Percentiles rank a stretch among this genome's conserved stretches.
Evolutionary conservation across 2,797 vertebrate species (phyloP).

Genomic region (Moxostoma hubbsi): DNA sequence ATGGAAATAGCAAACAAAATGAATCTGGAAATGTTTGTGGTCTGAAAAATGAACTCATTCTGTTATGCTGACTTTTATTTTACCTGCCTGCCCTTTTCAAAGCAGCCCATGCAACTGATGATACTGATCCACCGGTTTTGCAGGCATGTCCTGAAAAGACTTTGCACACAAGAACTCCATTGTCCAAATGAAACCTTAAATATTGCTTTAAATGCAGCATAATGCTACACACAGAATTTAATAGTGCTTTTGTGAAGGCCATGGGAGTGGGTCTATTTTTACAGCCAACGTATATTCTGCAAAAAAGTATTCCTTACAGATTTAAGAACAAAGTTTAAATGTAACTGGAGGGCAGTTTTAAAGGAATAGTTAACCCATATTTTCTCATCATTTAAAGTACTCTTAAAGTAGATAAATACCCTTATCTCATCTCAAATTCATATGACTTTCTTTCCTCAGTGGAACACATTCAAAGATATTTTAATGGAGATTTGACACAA

Average conservation of each 20-base stretch:
- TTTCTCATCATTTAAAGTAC: no score
- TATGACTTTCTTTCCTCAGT: no score
- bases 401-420: no score
- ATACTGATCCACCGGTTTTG: not conserved
- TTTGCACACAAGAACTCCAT: not conserved
- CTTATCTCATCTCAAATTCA: no score
- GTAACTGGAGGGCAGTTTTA: not conserved
- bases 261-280: not conserved
- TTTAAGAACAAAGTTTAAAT: not conserved
- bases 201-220: not conserved
- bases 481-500: no score
- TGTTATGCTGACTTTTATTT: not conserved
- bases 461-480: no score
- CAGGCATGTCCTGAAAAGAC: constrained; percentile 2
- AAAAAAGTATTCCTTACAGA: not conserved
- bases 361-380: no score
- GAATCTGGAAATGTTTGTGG: no score
- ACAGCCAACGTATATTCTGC: not conserved
- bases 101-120: constrained; percentile 1
- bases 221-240: not conserved
- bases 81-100: not conserved
- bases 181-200: constrained; percentile 7
- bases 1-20: no score
- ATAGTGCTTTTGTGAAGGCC: constrained; percentile 1
- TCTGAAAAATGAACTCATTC: no score